A percentile compares a stretch with the other conserved stretches of the same genome.
phyloP scores from a whole-genome alignment of 2,888 invertebrate species.

The Andrena bicolor region DNA sequence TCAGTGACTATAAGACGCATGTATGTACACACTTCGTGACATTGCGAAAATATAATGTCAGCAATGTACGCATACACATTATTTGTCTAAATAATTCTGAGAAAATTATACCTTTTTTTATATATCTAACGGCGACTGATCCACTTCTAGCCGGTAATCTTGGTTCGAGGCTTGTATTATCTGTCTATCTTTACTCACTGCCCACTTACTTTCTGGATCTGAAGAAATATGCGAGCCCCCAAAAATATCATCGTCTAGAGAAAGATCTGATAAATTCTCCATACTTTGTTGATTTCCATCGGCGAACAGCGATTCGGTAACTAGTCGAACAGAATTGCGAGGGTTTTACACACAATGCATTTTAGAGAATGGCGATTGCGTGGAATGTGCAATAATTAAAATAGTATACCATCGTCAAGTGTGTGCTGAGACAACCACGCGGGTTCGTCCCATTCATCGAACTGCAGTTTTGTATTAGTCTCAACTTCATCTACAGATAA shows the following conservation, averaged over 20 bases:
- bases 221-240: conserved; percentile 88
- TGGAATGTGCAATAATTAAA: not conserved
- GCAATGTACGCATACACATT: conserved; percentile 9
- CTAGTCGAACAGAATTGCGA: conserved; percentile 55
- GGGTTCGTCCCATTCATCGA: conserved; percentile 88
- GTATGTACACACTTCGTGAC: conserved; percentile 14
- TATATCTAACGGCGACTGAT: conserved; percentile 82
- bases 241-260: conserved; percentile 86
- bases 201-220: conserved; percentile 91
- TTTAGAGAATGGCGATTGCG: not conserved
- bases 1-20: conserved; percentile 45
- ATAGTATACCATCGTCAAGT: conserved; percentile 74
- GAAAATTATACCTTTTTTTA: conserved; percentile 35
- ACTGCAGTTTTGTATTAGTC: conserved; percentile 88
- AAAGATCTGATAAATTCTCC: conserved; percentile 85
- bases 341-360: conserved; percentile 7
- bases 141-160: conserved; percentile 87
- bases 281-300: conserved; percentile 78
- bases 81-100: conserved; percentile 21
- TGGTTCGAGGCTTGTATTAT: conserved; percentile 74
- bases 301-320: conserved; percentile 74
- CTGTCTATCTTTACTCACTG: conserved; percentile 77
- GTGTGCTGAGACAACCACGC: conserved; percentile 79
- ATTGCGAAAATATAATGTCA: conserved; percentile 23
- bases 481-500: conserved; percentile 88